Evolutionary conservation across 2,113 vertebrate genomes (phyloP).

Genomic region (Butorides virescens): DNA sequence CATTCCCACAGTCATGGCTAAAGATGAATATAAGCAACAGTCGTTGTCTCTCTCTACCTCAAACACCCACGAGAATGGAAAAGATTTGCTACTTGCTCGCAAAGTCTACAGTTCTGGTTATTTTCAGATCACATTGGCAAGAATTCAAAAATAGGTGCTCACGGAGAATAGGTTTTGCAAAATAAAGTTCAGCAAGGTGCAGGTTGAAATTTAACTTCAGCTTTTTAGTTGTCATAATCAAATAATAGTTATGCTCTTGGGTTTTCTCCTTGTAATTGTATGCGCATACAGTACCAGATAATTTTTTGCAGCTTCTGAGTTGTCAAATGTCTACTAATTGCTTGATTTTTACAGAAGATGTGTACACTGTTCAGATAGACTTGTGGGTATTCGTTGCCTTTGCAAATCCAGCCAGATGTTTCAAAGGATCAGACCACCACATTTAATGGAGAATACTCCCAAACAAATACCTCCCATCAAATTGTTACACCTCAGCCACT

Average conservation of each 20-base stretch:
- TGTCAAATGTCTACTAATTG: background rate
- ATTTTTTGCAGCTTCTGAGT: background rate
- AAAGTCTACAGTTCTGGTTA: background rate
- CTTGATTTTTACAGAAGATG: background rate
- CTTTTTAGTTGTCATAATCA: background rate
- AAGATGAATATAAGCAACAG: background rate
- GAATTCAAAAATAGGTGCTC: background rate
- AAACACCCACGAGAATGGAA: background rate
- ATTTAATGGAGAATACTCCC: background rate
- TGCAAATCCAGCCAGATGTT: background rate
- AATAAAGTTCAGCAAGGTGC: constrained; percentile 18
- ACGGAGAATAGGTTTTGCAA: background rate
- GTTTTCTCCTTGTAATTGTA: background rate
- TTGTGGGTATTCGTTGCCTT: background rate
- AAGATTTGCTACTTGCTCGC: background rate
- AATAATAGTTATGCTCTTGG: background rate
- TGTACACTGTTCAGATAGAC: background rate
- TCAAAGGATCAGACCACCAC: background rate
- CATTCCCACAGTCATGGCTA: background rate
- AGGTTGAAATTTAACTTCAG: constrained; percentile 27
- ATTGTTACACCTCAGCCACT: background rate
- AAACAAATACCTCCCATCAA: background rate
- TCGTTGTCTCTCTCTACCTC: background rate
- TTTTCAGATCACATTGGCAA: background rate
- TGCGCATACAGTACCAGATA: background rate